Percentiles rank a stretch among this genome's conserved stretches.
phyloP scores from a whole-genome alignment of 2,797 vertebrate genomes.

The Pipistrellus pygmaeus region DNA sequence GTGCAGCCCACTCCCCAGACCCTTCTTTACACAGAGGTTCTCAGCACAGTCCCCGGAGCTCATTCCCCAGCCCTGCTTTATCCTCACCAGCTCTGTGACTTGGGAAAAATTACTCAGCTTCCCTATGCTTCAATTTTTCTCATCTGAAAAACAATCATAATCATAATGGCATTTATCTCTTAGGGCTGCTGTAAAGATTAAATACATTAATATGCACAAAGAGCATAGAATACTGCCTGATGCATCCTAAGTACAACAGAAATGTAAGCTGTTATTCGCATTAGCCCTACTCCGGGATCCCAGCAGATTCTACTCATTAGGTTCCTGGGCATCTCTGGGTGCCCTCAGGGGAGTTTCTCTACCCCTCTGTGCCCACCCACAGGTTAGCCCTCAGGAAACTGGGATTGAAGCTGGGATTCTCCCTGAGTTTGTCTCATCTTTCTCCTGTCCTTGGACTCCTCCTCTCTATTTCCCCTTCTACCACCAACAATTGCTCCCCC shows the following conservation, averaged over 20 bases:
- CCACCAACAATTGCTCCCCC: neutral
- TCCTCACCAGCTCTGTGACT: neutral
- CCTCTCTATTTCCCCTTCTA: neutral
- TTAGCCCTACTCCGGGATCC: neutral
- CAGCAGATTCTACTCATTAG: neutral
- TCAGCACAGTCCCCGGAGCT: neutral
- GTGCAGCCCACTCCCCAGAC: neutral
- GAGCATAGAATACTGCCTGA: neutral
- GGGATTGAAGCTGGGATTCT: neutral
- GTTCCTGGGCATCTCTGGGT: neutral
- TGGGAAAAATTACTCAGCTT: neutral
- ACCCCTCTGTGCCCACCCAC: neutral
- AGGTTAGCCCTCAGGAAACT: neutral
- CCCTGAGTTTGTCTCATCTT: neutral
- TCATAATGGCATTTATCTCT: neutral
- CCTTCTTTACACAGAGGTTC: neutral
- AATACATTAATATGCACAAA: neutral
- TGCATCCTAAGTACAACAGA: neutral
- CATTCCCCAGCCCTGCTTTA: neutral
- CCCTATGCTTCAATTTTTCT: conserved; percentile 14
- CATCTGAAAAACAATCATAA: neutral
- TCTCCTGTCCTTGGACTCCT: neutral
- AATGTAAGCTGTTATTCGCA: neutral
- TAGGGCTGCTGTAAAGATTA: neutral
- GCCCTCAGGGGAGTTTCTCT: neutral